Percentiles rank a stretch among this genome's conserved stretches.
Evolutionary conservation across 2,888 invertebrate species (phyloP).

Genomic region (Timema cristinae): DNA sequence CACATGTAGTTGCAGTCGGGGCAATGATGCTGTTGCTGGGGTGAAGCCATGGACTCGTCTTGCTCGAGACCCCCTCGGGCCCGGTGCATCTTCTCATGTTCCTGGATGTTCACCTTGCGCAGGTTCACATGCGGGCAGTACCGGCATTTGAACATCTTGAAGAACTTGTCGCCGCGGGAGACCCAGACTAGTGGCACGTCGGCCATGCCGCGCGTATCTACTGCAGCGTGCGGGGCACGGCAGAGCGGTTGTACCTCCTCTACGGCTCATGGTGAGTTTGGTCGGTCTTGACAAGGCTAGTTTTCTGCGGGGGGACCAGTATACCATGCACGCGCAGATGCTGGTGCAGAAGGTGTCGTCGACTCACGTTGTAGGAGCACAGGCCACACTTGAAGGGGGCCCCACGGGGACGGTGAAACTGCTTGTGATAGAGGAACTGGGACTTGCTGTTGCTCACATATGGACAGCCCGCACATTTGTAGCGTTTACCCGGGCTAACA

Average conservation of each 20-base stretch:
- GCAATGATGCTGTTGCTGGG: conserved; percentile 51
- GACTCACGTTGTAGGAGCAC: conserved; percentile 80
- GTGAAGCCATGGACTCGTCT: conserved; percentile 15
- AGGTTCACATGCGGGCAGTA: conserved; percentile 80
- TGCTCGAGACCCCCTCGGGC: conserved; percentile 16
- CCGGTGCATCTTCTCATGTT: conserved; percentile 77
- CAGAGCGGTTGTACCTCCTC: conserved; percentile 40
- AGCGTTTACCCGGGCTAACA: conserved; percentile 54
- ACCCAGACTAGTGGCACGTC: conserved; percentile 75
- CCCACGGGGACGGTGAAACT: conserved; percentile 71
- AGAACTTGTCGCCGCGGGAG: conserved; percentile 64
- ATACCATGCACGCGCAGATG: conserved; percentile 74
- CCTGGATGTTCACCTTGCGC: conserved; percentile 73
- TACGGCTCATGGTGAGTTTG: conserved; percentile 40
- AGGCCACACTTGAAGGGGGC: conserved; percentile 75
- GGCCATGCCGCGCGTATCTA: conserved; percentile 50
- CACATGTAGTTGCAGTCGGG: conserved; percentile 76
- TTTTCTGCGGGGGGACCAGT: conserved; percentile 37
- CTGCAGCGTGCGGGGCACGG: not conserved
- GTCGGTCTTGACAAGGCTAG: conserved; percentile 17
- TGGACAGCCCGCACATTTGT: conserved; percentile 75
- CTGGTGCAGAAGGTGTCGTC: conserved; percentile 75
- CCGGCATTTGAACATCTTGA: conserved; percentile 80
- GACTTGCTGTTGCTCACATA: conserved; percentile 83
- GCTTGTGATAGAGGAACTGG: conserved; percentile 81